These are phyloP conservation scores for Xyliphius kryptos DNA, from an alignment of 2,113 vertebrate species.

Conservation along the genomic window DNA sequence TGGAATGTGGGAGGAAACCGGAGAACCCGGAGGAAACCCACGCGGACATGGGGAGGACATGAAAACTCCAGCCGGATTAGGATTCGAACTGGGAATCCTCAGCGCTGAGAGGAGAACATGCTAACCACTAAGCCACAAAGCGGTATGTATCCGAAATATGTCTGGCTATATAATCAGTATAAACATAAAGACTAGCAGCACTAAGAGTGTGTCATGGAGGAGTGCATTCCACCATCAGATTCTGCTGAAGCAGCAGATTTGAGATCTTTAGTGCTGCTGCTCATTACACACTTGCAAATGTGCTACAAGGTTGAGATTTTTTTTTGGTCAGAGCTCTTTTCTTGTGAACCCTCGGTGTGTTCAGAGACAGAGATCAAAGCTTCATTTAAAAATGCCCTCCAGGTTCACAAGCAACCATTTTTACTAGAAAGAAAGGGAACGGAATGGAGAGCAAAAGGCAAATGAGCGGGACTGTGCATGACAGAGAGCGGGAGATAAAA, in stretches of 20 bases:
- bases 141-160: no score
- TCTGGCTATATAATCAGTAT: no score
- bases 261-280: slow-evolving; percentile 22
- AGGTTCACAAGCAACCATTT: slow-evolving; percentile 36
- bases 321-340: not conserved
- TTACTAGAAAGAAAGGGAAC: slow-evolving; percentile 13
- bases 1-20: no score
- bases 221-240: slow-evolving; percentile 1
- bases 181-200: slow-evolving; percentile 1
- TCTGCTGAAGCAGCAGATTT: slow-evolving; percentile 28
- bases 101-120: no score
- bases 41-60: no score
- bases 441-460: not conserved
- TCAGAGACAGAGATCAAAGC: slow-evolving; percentile 43
- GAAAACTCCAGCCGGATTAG: no score
- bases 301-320: slow-evolving; percentile 5
- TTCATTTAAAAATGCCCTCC: slow-evolving; percentile 37
- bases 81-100: no score
- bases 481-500: not conserved
- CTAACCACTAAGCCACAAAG: no score
- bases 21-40: no score
- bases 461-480: not conserved
- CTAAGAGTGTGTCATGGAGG: not conserved
- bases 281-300: slow-evolving; percentile 29
- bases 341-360: slow-evolving; percentile 9